phyloP scores from a whole-genome alignment of 2,797 vertebrate species.

The Morelia viridis region DNA sequence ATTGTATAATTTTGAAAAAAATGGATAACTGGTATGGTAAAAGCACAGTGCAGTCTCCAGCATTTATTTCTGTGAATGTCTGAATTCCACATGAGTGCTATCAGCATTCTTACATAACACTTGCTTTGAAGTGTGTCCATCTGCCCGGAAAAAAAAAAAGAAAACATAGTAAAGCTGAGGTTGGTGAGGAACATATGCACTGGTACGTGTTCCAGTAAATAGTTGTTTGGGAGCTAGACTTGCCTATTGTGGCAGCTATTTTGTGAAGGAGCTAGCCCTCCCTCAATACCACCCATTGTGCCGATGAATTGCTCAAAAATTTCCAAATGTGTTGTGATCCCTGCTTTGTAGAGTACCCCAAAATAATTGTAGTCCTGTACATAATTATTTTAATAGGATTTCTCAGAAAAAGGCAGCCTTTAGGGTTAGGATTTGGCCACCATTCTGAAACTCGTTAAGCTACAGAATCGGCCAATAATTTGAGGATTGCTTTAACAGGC shows the following conservation, averaged over 20 bases:
- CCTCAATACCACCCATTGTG: neutral
- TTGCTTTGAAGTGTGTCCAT: neutral
- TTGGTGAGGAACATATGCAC: neutral
- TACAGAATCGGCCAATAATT: neutral
- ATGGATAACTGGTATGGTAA: neutral
- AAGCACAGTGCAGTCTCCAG: neutral
- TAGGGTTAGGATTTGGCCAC: neutral
- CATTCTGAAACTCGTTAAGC: neutral
- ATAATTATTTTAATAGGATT: neutral
- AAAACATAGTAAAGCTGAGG: neutral
- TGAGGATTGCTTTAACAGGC: neutral
- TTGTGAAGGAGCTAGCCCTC: neutral
- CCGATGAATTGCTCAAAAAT: neutral
- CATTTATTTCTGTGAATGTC: neutral
- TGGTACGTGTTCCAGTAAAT: neutral
- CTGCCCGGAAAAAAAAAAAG: neutral
- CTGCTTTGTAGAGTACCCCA: neutral
- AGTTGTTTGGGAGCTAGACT: neutral
- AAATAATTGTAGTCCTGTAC: accelerated
- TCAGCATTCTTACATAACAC: neutral
- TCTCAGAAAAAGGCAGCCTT: neutral
- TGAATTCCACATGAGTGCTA: neutral
- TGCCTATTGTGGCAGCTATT: neutral
- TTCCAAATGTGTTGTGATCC: neutral
- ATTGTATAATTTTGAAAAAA: neutral